Base-by-base conservation (phyloP, 2,113 vertebrate species). In the Helogale parvula region DNA sequence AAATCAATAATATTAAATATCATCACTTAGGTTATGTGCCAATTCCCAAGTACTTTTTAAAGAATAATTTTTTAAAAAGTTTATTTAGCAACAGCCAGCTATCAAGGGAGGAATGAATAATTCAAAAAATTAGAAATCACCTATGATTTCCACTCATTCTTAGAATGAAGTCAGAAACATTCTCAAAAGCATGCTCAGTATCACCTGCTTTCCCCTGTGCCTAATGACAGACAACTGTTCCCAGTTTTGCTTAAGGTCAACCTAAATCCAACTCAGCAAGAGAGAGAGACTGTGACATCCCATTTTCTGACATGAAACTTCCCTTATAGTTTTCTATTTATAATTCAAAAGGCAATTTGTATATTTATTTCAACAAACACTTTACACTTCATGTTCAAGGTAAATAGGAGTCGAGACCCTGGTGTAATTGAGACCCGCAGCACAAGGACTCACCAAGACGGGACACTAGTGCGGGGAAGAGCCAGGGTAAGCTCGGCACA, bases 11-110 rank as follows among this genome's bases (percentile, higher is more conserved):
- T 88, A 77, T n/a, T 87, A 85, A 90, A 77, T 60, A 88, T 6
- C 2, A 89, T 31, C 7, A 93, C 16, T 88, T 91, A 89, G n/a
- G 80, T 86, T 93, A 80, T 81, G 31, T 17, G 52, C 9, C 17
- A 95, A 90, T 66, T 89, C 31, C 31, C n/a, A 94, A 95, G 57
- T 47, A 87, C 50, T 52, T 82, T 90, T 83, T 47, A 52, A 93
- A 83, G 25, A 90, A 45, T 41, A 72, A 41, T 45, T 63, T 74
- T 65, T 92, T 76, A 54, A 29, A 90, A 96, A 96, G 7, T 68
- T 25, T 27, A 77, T 88, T 93, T 81, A 88, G 7, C 76, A 92
- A 83, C 2, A 84, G 35, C 19, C 38, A 86, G 47, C 21, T 90
- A 94, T 74, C 71, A 16, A 88, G 33, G 45, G 60, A 96, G 33